phyloP scores from a whole-genome alignment of 2,888 invertebrate species.

The Mayetiola destructor region DNA sequence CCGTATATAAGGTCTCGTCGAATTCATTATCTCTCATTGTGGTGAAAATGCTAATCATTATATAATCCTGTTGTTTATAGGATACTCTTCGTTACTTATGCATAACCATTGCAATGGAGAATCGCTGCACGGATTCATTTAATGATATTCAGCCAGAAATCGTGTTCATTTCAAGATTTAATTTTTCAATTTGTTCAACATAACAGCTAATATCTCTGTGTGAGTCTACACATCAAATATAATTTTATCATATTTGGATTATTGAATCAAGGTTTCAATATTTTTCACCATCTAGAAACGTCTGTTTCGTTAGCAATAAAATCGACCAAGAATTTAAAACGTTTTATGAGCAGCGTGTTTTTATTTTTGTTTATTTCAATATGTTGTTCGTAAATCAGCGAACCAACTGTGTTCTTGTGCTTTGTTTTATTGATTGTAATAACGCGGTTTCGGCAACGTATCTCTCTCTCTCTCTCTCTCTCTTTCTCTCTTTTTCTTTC shows the following conservation, averaged over 20 bases:
- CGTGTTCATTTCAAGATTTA: no score
- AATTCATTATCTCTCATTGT: background rate
- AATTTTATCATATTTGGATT: background rate
- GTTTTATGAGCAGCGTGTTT: background rate
- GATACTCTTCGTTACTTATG: slow-evolving; percentile 7
- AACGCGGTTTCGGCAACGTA: background rate
- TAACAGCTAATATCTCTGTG: background rate
- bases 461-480: no score
- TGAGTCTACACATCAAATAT: slow-evolving; percentile 3
- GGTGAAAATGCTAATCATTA: slow-evolving; percentile 8
- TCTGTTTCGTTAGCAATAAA: no score
- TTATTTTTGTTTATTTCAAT: background rate
- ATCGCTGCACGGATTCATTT: no score
- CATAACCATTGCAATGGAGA: no score
- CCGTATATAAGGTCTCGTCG: no score
- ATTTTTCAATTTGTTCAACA: slow-evolving; percentile 6
- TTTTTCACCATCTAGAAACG: no score
- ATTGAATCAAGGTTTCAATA: no score
- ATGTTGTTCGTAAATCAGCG: background rate
- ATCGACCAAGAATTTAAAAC: background rate
- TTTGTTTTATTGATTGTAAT: slow-evolving; percentile 9
- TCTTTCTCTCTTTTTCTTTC: no score
- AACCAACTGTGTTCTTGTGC: background rate
- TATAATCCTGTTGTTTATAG: slow-evolving; percentile 5
- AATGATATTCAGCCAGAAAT: background rate